Evolutionary conservation across 2,797 vertebrate species (phyloP).

Genomic region (Nannoperca australis): DNA sequence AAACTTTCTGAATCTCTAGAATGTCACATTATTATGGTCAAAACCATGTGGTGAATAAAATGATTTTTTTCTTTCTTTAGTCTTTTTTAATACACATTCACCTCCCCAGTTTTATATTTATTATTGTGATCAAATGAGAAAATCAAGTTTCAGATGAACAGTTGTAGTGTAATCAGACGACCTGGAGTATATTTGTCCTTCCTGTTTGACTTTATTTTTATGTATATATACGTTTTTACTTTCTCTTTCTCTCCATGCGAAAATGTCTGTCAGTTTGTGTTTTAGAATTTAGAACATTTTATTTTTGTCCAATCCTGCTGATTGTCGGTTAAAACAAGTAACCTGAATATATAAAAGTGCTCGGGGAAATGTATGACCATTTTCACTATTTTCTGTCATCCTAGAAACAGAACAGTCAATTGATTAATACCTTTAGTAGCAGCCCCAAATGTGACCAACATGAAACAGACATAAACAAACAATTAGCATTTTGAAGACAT

Average conservation of each 20-base stretch:
- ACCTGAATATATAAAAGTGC: not conserved
- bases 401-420: not conserved
- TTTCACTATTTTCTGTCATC: not conserved
- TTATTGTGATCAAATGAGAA: not conserved
- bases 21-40: not conserved
- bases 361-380: not conserved
- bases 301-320: not conserved
- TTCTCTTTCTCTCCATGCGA: not conserved
- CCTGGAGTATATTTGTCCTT: not conserved
- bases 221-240: too few relatives aligned
- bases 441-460: not conserved
- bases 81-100: not conserved
- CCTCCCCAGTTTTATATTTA: not conserved
- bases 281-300: not conserved
- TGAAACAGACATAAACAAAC: not conserved
- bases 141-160: not conserved
- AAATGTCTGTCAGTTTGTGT: not conserved
- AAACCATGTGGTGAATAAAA: not conserved
- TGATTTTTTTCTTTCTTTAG: not conserved
- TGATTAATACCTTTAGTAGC: not conserved
- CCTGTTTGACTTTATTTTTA: not conserved
- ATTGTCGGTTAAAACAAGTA: not conserved
- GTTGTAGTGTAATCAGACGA: not conserved
- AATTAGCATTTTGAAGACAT: too few relatives aligned
- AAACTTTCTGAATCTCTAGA: constrained; percentile 14